These are phyloP conservation scores for Anoplopoma fimbria DNA, from an alignment of 2,113 vertebrate genomes.

Conservation along the genomic window DNA sequence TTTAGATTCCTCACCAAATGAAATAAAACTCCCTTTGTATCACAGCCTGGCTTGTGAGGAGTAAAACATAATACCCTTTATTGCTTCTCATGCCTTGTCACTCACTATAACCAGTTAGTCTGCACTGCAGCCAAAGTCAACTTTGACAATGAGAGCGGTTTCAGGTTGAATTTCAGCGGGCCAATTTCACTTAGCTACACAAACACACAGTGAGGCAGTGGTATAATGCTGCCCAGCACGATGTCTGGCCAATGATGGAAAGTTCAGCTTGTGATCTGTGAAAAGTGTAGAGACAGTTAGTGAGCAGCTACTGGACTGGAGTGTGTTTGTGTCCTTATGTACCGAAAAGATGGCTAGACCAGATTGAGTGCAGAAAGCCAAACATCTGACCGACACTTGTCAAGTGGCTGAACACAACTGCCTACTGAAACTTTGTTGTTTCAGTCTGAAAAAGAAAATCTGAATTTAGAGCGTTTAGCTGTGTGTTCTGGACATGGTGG, in stretches of 20 bases:
- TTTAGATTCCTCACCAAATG: conserved; percentile 49
- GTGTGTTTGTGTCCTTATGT: conserved; percentile 45
- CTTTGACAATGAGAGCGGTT: conserved; percentile 47
- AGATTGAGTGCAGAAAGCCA: conserved; percentile 79
- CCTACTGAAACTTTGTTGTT: conserved; percentile 31
- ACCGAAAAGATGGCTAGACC: conserved; percentile 87
- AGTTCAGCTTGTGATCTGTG: conserved; percentile 14
- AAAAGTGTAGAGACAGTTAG: conserved; percentile 16
- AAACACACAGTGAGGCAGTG: conserved; percentile 49
- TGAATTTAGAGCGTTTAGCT: conserved; percentile 8
- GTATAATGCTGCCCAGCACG: conserved; percentile 10
- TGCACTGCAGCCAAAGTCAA: conserved; percentile 70
- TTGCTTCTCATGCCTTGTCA: conserved; percentile 60
- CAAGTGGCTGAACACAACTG: conserved; percentile 41
- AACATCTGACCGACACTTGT: conserved; percentile 75
- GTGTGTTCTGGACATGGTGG: conserved; percentile 15
- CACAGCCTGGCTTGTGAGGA: conserved; percentile 29
- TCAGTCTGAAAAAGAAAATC: conserved; percentile 11
- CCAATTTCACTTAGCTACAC: conserved; percentile 64
- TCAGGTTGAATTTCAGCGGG: conserved; percentile 66
- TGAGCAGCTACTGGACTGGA: conserved; percentile 49
- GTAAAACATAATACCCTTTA: conserved; percentile 54
- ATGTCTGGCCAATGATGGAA: conserved; percentile 31
- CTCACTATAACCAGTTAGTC: conserved; percentile 48
- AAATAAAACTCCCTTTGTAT: conserved; percentile 69